A percentile compares a stretch with the other conserved stretches of the same genome.
These are phyloP conservation scores for Torymus aiolomorphi DNA, from an alignment of 2,888 invertebrate genomes.

Conservation along the genomic window DNA sequence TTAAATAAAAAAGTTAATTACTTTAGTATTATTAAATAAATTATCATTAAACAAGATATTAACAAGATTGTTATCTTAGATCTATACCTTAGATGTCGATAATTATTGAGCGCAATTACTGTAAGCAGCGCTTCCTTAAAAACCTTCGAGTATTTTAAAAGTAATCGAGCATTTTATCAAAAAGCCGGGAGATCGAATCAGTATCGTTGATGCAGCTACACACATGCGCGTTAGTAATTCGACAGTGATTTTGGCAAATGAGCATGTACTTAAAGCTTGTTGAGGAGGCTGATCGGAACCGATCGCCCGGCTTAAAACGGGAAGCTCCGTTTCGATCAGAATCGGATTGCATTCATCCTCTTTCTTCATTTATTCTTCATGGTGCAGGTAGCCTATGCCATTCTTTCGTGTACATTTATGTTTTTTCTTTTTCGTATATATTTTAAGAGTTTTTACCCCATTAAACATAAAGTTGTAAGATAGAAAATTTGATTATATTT, in stretches of 20 bases:
- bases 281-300: background rate
- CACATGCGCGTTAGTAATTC: slow-evolving; percentile 25
- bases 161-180: slow-evolving; percentile 29
- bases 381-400: no score
- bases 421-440: no score
- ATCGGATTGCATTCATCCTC: slow-evolving; percentile 1
- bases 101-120: slow-evolving; percentile 22
- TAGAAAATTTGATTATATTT: no score
- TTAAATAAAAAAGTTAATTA: no score
- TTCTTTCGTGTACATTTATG: no score
- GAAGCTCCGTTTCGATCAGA: slow-evolving; percentile 26
- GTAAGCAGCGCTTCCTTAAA: background rate
- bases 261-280: slow-evolving; percentile 38
- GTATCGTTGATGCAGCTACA: background rate
- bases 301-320: slow-evolving; percentile 29
- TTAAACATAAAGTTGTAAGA: no score
- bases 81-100: background rate
- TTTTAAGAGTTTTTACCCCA: no score
- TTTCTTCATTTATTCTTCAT: no score
- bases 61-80: background rate
- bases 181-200: slow-evolving; percentile 30
- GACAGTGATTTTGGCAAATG: slow-evolving; percentile 45
- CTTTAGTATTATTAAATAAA: no score
- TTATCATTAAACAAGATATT: no score
- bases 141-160: background rate